phyloP scores from a whole-genome alignment of 1,140 invertebrate genomes.

The Drosophila tani region DNA sequence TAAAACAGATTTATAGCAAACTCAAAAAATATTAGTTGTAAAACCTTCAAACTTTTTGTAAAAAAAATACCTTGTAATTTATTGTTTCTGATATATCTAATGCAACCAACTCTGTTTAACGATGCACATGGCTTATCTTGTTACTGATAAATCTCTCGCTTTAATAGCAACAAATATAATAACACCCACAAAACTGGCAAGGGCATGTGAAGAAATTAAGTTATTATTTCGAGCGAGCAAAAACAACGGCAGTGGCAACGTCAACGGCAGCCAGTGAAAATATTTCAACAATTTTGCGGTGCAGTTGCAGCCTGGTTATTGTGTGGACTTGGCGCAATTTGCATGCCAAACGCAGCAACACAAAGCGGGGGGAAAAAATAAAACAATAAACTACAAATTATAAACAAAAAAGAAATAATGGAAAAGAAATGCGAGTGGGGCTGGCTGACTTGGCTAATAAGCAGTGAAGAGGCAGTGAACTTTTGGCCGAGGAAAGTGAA shows the following conservation, averaged over 20 bases:
- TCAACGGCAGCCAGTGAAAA: conserved; percentile 65
- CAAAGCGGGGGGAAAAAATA: conserved; percentile 8
- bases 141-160: conserved; percentile 20
- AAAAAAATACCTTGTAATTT: background rate
- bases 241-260: conserved; percentile 41
- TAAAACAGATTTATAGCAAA: background rate
- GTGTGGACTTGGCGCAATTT: conserved; percentile 62
- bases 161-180: conserved; percentile 34
- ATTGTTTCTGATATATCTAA: conserved; percentile 1
- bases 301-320: conserved; percentile 58
- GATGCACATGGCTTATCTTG: conserved; percentile 5
- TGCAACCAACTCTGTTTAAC: background rate
- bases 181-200: conserved; percentile 36
- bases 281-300: conserved; percentile 68
- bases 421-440: conserved; percentile 62
- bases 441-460: conserved; percentile 52
- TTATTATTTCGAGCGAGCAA: conserved; percentile 62
- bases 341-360: conserved; percentile 67
- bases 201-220: conserved; percentile 66
- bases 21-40: too few relatives aligned
- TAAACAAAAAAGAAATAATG: conserved; percentile 44
- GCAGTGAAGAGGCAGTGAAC: conserved; percentile 70
- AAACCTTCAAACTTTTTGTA: background rate
- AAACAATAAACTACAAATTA: conserved; percentile 76
- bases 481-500: conserved; percentile 69